Conservation (phyloP, 2,797 vertebrate species). For the Hippoglossus hippoglossus region DNA sequence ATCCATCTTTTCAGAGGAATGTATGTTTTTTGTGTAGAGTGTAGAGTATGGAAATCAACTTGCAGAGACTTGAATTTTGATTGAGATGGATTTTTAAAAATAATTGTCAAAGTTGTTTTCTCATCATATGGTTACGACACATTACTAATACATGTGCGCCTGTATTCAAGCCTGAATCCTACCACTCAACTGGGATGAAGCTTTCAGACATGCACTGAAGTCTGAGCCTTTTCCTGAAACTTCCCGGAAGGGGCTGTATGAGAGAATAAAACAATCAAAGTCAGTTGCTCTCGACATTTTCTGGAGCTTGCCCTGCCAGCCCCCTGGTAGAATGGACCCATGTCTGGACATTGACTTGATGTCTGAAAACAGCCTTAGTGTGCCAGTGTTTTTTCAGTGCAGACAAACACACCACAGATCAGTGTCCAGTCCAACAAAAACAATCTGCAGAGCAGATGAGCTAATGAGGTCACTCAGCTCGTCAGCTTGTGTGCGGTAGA, state of each 20-base stretch:
- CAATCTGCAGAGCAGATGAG: slow-evolving; percentile 51
- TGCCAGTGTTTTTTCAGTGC: not conserved
- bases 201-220: too few relatives aligned
- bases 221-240: too few relatives aligned
- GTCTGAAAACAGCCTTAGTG: too few relatives aligned
- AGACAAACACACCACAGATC: slow-evolving; percentile 37
- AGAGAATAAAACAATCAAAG: too few relatives aligned
- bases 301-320: too few relatives aligned
- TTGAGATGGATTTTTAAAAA: not conserved
- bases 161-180: not conserved
- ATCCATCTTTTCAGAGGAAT: not conserved
- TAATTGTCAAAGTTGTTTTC: not conserved
- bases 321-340: too few relatives aligned
- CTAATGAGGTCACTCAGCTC: slow-evolving; percentile 72
- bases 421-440: slow-evolving; percentile 18
- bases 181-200: not conserved
- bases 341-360: too few relatives aligned
- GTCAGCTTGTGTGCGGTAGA: slow-evolving; percentile 54
- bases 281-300: too few relatives aligned
- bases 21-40: not conserved
- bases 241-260: too few relatives aligned
- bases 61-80: not conserved
- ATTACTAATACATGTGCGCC: too few relatives aligned
- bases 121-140: not conserved
- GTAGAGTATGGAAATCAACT: not conserved